A percentile compares a stretch with the other conserved stretches of the same genome.
phyloP scores from a whole-genome alignment of 1,140 invertebrate species.

The Cyrtorhinus lividipennis region DNA sequence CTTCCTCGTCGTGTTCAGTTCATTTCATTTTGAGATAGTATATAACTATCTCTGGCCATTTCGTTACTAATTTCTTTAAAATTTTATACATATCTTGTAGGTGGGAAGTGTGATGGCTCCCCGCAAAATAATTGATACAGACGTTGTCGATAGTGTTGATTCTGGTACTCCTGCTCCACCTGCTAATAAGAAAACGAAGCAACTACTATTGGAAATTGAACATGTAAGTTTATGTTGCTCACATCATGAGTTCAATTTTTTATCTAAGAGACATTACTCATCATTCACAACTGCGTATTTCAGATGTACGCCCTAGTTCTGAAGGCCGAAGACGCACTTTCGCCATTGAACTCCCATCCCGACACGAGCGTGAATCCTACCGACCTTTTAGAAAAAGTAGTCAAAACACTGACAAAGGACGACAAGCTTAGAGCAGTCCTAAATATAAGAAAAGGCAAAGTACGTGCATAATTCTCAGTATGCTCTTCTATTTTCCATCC shows the following conservation, averaged over 20 bases:
- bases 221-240: constrained; percentile 10
- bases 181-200: constrained; percentile 16
- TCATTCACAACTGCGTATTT: constrained; percentile 2
- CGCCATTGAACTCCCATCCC: constrained; percentile 6
- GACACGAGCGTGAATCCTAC: constrained; percentile 6
- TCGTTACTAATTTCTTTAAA: too few relatives aligned
- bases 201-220: constrained; percentile 20
- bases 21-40: too few relatives aligned
- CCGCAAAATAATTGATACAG: constrained; percentile 20
- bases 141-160: constrained; percentile 19
- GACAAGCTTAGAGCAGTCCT: constrained; percentile 19
- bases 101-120: constrained; percentile 20
- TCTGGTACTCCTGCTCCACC: background rate
- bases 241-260: background rate
- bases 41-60: too few relatives aligned
- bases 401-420: constrained; percentile 16
- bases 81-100: too few relatives aligned
- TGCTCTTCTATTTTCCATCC: too few relatives aligned
- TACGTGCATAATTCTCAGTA: constrained; percentile 1
- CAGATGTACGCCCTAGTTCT: constrained; percentile 17
- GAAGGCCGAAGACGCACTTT: constrained; percentile 17
- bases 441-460: constrained; percentile 19
- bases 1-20: too few relatives aligned
- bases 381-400: constrained; percentile 14
- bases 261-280: background rate